Base-by-base conservation (phyloP, 2,797 vertebrate species). In the Rhinogobio ventralis region DNA sequence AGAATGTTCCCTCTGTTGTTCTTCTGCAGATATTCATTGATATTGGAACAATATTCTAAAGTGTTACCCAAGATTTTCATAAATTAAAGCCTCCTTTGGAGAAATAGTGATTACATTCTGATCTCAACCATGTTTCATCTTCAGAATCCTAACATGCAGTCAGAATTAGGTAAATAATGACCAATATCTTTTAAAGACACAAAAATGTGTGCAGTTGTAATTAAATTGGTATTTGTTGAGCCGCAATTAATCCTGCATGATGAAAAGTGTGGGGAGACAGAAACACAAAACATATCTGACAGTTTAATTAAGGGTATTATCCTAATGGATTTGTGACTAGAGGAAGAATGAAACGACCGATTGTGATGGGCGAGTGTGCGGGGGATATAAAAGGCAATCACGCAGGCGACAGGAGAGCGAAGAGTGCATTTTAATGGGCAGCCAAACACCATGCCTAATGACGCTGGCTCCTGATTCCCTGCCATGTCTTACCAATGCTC, bases 241-340 rank as follows among this genome's bases (percentile, higher is more conserved):
- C 79, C 72, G 55, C 77, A 77, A 89, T 89, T 87, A 88, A 87
- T 88, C 85, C 53, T 14, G 39, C 36, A 77, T 73, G 73, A 86
- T 72, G 68, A 71, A 87, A 86, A 76, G 82, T 71, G 74, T 25
- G 72, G 55, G 45, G 78, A 82, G 79, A 86, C 62, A 84, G 77
- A 46, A 88, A 88, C 68, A 87, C 88, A 86, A 90, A 90, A 89
- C 88, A 86, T 85, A 85, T 80, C 83, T 84, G 89, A 89, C 82
- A 88, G 79, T 88, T 89, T 88, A 87, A 90, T 90, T 87, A 89
- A 86, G 79, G 84, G 73, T 87, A 87, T 87, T 86, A 89, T 80
- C 82, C 76, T 88, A 89, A 88, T 87, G 85, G 85, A 88, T 89
- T 86, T 90, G 86, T 82, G 85, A 88, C 73, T 85, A 86, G 86